These are phyloP conservation scores for Lochmaea capreae DNA, from an alignment of 2,888 invertebrate genomes.

Conservation along the genomic window DNA sequence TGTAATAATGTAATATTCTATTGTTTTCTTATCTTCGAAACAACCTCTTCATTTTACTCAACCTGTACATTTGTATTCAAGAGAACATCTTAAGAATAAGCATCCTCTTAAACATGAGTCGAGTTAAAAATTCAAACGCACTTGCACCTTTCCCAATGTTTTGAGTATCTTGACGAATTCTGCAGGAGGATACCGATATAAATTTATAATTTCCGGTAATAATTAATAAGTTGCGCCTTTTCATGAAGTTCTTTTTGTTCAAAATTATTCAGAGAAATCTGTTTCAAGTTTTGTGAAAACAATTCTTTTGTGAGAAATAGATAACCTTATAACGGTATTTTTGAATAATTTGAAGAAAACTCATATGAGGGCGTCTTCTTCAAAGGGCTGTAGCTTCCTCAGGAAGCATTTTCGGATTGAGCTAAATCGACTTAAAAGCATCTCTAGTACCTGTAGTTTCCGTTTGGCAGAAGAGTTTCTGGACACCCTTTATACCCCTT, in stretches of 20 bases:
- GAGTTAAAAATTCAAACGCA: constrained; percentile 55
- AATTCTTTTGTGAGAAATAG: neutral
- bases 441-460: no score
- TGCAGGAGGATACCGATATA: constrained; percentile 40
- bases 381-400: no score
- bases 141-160: constrained; percentile 54
- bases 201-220: constrained; percentile 41
- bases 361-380: no score
- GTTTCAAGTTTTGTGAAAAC: neutral
- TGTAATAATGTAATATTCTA: no score
- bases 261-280: neutral
- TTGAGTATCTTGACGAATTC: constrained; percentile 46
- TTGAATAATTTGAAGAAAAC: no score
- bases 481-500: no score
- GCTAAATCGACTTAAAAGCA: no score
- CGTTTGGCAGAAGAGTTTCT: no score
- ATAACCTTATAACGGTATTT: no score
- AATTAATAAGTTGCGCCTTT: constrained; percentile 31
- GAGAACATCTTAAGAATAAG: constrained; percentile 48
- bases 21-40: neutral
- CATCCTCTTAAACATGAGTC: constrained; percentile 52
- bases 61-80: constrained; percentile 54
- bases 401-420: no score
- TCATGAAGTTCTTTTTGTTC: constrained; percentile 8
- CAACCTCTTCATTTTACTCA: neutral